phyloP scores from a whole-genome alignment of 2,888 invertebrate species.

The Prenolepis imparis region DNA sequence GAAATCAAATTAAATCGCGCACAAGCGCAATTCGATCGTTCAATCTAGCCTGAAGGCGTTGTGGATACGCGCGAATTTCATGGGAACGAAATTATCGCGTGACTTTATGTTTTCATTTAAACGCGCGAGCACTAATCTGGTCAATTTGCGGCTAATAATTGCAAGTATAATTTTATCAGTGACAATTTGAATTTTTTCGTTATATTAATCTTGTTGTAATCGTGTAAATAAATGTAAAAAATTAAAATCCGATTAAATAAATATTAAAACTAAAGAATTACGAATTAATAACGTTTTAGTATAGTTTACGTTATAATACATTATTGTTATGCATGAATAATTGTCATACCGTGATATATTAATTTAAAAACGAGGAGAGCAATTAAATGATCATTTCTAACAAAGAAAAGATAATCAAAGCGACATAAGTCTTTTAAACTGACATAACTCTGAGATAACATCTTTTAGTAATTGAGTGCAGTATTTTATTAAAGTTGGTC shows the following conservation, averaged over 20 bases:
- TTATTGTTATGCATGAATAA: too few relatives aligned
- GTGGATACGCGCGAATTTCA: conserved; percentile 3
- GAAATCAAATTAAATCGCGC: conserved; percentile 49
- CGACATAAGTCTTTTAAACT: too few relatives aligned
- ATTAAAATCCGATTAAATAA: neutral
- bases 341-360: too few relatives aligned
- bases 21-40: conserved; percentile 28
- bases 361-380: too few relatives aligned
- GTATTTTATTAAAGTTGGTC: too few relatives aligned
- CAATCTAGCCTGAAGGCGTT: conserved; percentile 28
- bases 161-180: neutral
- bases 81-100: conserved; percentile 23
- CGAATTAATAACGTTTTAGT: neutral
- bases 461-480: too few relatives aligned
- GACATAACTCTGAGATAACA: too few relatives aligned
- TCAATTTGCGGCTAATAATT: conserved; percentile 9
- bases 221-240: neutral
- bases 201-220: neutral
- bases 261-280: neutral
- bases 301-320: too few relatives aligned
- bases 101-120: conserved; percentile 41
- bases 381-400: too few relatives aligned
- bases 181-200: neutral
- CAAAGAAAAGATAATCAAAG: too few relatives aligned
- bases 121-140: neutral